Percentiles rank a stretch among this genome's conserved stretches.
Conservation (phyloP, 2,888 invertebrate genomes). For the Phlogophora meticulosa region DNA sequence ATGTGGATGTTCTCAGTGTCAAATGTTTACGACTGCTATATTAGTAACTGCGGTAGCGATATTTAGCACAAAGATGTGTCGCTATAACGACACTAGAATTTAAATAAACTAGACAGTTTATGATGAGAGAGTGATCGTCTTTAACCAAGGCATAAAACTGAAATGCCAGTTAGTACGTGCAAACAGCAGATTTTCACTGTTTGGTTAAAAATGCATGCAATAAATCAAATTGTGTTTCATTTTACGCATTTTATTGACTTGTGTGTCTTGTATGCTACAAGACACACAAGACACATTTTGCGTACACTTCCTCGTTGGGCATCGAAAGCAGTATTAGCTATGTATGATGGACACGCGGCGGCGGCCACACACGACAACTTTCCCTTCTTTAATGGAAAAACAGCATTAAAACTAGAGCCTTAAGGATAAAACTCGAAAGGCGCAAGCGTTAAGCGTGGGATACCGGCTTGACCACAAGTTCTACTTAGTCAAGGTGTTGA, state of each 20-base stretch:
- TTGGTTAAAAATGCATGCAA: slow-evolving; percentile 26
- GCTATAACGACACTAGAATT: slow-evolving; percentile 46
- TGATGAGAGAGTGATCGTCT: slow-evolving; percentile 40
- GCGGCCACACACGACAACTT: slow-evolving; percentile 84
- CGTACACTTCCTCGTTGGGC: slow-evolving; percentile 83
- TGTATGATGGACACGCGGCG: slow-evolving; percentile 84
- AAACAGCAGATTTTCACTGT: slow-evolving; percentile 19
- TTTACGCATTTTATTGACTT: slow-evolving; percentile 62
- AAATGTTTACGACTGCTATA: slow-evolving; percentile 53
- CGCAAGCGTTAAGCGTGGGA: slow-evolving; percentile 72
- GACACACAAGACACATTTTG: slow-evolving; percentile 65
- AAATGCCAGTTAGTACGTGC: slow-evolving; percentile 18
- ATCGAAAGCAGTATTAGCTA: slow-evolving; percentile 88
- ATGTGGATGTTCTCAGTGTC: slow-evolving; percentile 55
- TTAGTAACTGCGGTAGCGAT: slow-evolving; percentile 47
- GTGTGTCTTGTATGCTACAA: slow-evolving; percentile 50
- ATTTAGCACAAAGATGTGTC: slow-evolving; percentile 58
- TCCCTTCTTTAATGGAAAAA: slow-evolving; percentile 88
- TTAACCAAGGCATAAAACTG: slow-evolving; percentile 26
- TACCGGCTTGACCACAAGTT: slow-evolving; percentile 74
- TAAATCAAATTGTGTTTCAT: slow-evolving; percentile 42
- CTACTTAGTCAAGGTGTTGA: slow-evolving; percentile 67
- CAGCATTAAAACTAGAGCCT: slow-evolving; percentile 80
- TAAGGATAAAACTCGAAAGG: slow-evolving; percentile 82
- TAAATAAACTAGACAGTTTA: slow-evolving; percentile 51